Percentiles rank a stretch among this genome's conserved stretches.
Evolutionary conservation across 2,888 invertebrate genomes (phyloP).

Genomic region (Physocephala rufipes): DNA sequence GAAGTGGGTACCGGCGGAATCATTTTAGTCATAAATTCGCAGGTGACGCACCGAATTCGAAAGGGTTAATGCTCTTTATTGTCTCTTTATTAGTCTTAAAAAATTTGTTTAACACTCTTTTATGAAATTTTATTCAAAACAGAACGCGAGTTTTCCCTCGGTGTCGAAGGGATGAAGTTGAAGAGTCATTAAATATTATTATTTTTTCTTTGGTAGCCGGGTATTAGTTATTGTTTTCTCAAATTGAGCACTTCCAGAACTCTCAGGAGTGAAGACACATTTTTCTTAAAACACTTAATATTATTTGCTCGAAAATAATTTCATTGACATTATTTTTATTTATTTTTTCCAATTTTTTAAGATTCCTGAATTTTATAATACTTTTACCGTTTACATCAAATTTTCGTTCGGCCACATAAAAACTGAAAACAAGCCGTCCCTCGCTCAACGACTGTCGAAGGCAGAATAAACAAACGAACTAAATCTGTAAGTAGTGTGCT

Average conservation of each 20-base stretch:
- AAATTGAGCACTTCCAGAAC: too few relatives aligned
- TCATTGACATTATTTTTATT: too few relatives aligned
- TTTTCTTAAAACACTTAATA: slow-evolving; percentile 20
- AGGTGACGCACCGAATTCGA: slow-evolving; percentile 7
- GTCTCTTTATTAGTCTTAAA: too few relatives aligned
- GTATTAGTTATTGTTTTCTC: too few relatives aligned
- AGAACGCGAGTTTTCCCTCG: too few relatives aligned
- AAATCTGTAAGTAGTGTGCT: slow-evolving; percentile 51
- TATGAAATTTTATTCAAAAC: too few relatives aligned
- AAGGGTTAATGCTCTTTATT: neutral
- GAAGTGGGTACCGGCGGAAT: slow-evolving; percentile 96
- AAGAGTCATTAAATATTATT: too few relatives aligned
- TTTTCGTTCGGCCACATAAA: slow-evolving; percentile 51
- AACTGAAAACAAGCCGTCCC: slow-evolving; percentile 56
- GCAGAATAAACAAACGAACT: slow-evolving; percentile 64
- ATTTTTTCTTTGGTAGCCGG: too few relatives aligned
- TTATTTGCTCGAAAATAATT: slow-evolving; percentile 8
- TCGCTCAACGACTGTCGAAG: slow-evolving; percentile 64
- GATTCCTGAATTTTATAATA: slow-evolving; percentile 13
- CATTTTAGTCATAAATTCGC: slow-evolving; percentile 71
- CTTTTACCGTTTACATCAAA: slow-evolving; percentile 4
- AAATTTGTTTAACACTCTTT: too few relatives aligned
- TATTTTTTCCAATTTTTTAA: slow-evolving; percentile 38
- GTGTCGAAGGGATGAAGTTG: too few relatives aligned
- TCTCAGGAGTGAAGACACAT: slow-evolving; percentile 2